Conservation (phyloP, 2,888 invertebrate genomes). For the Mechanitis messenoides region DNA sequence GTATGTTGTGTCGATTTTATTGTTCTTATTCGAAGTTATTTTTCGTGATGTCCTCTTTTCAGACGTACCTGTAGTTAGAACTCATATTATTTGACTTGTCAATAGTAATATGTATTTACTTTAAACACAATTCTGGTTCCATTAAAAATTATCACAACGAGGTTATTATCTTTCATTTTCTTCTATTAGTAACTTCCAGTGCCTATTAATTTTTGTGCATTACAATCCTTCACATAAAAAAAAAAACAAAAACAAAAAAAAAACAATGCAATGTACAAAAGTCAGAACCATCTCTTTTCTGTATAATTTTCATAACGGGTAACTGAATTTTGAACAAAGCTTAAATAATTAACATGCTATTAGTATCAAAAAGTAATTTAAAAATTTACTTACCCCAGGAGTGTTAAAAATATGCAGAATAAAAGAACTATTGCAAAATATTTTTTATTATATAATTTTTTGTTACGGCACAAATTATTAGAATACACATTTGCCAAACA, state of each 20-base stretch:
- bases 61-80: constrained; percentile 61
- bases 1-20: constrained; percentile 50
- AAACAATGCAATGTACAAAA: no score
- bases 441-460: background rate
- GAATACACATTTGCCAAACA: background rate
- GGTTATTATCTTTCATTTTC: background rate
- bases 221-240: no score
- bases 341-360: background rate
- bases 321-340: background rate
- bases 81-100: constrained; percentile 12
- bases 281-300: no score
- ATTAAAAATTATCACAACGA: background rate
- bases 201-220: no score
- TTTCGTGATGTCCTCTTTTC: constrained; percentile 50
- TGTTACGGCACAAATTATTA: background rate
- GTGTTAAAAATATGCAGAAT: background rate
- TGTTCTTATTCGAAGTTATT: constrained; percentile 43
- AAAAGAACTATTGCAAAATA: constrained; percentile 5
- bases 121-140: constrained; percentile 15
- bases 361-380: background rate
- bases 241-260: no score
- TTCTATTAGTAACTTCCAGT: constrained; percentile 1
- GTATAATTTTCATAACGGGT: no score
- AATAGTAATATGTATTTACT: background rate
- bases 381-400: background rate